Base-by-base conservation (phyloP, 2,797 vertebrate genomes). In the Amblyraja radiata region DNA sequence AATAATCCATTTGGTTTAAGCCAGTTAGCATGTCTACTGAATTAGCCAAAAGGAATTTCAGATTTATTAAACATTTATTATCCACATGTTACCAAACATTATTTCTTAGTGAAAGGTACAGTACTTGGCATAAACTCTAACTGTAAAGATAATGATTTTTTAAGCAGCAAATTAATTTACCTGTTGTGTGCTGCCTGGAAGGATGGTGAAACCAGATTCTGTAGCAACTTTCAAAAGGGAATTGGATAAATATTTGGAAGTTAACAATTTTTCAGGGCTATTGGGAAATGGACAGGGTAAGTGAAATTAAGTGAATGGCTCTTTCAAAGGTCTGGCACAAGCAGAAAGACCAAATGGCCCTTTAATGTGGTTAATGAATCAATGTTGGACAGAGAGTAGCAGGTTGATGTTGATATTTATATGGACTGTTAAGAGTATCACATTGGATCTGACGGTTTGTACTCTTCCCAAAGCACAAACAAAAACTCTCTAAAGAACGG, bases 31-130 rank as follows among this genome's bases (percentile, higher is more conserved):
- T 32, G 14, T 68, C 63, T 68, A 65, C 63, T 68, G 21, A 88
- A 65, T 65, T 36, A 36, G 6, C 54, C 65, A 65, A 46, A 7
- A 68, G 18, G 16, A 88, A 68, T 68, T 88, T 63, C 61, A 84
- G 28, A 8, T 63, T n/a, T 86, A n/a, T n/a, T 88, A 65, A 88
- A 18, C n/a, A n/a, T n/a, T 84, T 54, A n/a, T 84, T 84, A 84
- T 84, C 10, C 81, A 32, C n/a, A 36, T 6, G 68, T 36, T 32
- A n/a, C n/a, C 32, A 18, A 9, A 65, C 14, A 36, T 88, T 9
- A 88, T 88, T 88, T 88, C n/a, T 36, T 68, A 18, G 25, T 7
- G 28, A 28, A 63, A 88, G n/a, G n/a, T 21, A 68, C n/a, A 18
- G n/a, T 9, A 68, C n/a, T 88, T 68, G n/a, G 16, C n/a, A 88